Evolutionary conservation across 2,888 invertebrate genomes (phyloP).

Genomic region (Loripinus fragilis): DNA sequence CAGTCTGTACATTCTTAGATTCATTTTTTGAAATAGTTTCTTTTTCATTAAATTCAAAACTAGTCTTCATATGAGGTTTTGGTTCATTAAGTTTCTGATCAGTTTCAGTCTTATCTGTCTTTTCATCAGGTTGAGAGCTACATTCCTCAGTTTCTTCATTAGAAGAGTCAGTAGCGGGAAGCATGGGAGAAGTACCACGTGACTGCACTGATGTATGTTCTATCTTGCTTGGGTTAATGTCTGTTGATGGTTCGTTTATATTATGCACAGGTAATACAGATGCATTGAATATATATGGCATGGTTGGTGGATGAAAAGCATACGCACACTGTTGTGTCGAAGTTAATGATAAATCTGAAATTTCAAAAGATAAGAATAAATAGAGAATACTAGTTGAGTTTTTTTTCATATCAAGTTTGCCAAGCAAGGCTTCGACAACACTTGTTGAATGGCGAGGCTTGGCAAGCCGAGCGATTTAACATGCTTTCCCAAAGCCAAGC

Average conservation of each 20-base stretch:
- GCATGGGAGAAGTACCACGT: constrained; percentile 78
- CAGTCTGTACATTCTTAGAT: not conserved
- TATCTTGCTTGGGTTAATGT: constrained; percentile 57
- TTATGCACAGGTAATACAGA: constrained; percentile 58
- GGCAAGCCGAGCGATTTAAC: no score
- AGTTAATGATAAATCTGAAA: constrained; percentile 34
- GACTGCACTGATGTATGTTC: constrained; percentile 73
- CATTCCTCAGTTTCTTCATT: constrained; percentile 54
- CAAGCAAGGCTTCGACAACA: no score
- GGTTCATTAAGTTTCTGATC: constrained; percentile 14
- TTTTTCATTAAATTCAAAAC: not conserved
- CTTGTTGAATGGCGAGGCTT: no score
- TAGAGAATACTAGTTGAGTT: no score
- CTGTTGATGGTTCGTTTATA: constrained; percentile 46
- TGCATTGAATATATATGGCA: constrained; percentile 68
- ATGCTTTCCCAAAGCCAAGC: no score
- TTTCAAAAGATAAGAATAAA: no score
- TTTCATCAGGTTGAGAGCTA: constrained; percentile 37
- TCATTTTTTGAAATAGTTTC: not conserved
- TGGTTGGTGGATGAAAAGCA: constrained; percentile 27
- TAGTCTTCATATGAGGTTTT: not conserved
- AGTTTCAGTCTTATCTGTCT: constrained; percentile 41
- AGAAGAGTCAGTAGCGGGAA: constrained; percentile 65
- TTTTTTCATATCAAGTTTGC: no score
- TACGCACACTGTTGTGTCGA: constrained; percentile 29